Evolutionary conservation across 2,113 vertebrate genomes (phyloP), one percentile per base, ranked within the genome.

Genomic region (Clarias macrocephalus): DNA sequence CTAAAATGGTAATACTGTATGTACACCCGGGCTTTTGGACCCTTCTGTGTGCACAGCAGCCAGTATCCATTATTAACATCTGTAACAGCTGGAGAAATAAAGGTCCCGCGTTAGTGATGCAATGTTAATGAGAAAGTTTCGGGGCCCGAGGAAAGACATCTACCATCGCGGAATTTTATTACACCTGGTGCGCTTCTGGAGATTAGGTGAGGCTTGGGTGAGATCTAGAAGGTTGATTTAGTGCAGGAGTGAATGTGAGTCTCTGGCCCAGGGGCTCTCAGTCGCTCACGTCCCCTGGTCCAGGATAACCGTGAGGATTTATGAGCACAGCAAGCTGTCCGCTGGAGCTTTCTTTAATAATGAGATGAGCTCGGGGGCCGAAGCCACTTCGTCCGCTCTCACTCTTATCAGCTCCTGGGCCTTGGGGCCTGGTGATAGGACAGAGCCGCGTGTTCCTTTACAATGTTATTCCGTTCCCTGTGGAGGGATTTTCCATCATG

Each of bases 291-390:
- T 88, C 86, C 70, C 82, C 86, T 72, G 80, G 82, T 81, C 75
- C 82, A 79, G 86, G 88, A 89, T 88, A 91, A 88, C 81, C 82
- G 79, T 86, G 88, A 89, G 88, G 88, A 91, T 89, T 91, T 89
- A 91, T 91, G 90, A 88, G 86, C 76, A 80, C 60, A 82, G 86
- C 52, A 68, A 65, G 25, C 75, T 75, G 88, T 86, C 81, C 52
- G 73, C 84, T 72, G 87, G 75, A 89, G 86, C 85, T 81, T 63
- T 84, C 80, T 86, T 85, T 88, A 88, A 89, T 89, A 91, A 89
- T 88, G 76, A 90, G 86, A 86, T 89, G 75, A 80, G 81, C 88
- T 86, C 66, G 68, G 84, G 88, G 90, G 86, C 86, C 25, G 60
- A 79, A 79, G 77, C 66, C 80, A 82, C 68, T 52, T 28, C 25